phyloP scores from a whole-genome alignment of 2,113 vertebrate genomes.

The Eulemur rufifrons region DNA sequence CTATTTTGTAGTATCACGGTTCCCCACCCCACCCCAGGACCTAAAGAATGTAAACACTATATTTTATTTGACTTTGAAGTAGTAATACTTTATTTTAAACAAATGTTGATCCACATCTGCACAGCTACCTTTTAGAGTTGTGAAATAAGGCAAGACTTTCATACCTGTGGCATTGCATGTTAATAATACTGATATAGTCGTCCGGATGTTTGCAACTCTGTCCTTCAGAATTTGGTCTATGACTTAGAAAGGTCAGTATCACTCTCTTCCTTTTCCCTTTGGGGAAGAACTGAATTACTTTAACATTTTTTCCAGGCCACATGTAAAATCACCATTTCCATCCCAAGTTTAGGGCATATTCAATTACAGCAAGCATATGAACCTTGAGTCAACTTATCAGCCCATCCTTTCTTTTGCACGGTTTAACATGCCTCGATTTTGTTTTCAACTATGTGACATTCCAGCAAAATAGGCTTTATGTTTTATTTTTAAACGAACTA shows the following conservation, averaged over 20 bases:
- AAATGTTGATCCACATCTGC: slow-evolving; percentile 91
- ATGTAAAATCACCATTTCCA: background rate
- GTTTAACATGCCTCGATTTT: background rate
- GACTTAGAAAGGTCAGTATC: slow-evolving; percentile 82
- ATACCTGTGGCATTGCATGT: slow-evolving; percentile 89
- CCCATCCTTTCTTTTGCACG: background rate
- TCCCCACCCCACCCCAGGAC: slow-evolving; percentile 88
- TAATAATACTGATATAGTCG: slow-evolving; percentile 92
- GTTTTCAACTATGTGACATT: background rate
- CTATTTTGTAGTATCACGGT: slow-evolving; percentile 89
- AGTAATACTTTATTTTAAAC: slow-evolving; percentile 95
- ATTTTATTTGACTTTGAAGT: slow-evolving; percentile 88
- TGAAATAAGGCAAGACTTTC: slow-evolving; percentile 96
- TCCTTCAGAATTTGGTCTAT: slow-evolving; percentile 91
- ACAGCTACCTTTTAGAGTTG: slow-evolving; percentile 91
- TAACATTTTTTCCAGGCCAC: slow-evolving; percentile 4
- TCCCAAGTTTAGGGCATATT: background rate
- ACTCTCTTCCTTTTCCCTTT: slow-evolving; percentile 75
- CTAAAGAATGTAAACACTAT: slow-evolving; percentile 98
- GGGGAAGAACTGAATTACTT: slow-evolving; percentile 47
- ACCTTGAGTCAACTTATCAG: background rate
- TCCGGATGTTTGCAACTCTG: slow-evolving; percentile 77
- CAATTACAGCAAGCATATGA: background rate
- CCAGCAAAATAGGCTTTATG: background rate
- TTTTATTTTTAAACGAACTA: slow-evolving; percentile 25